Conservation (phyloP, 2,797 vertebrate genomes). For the Buceros bicornis region DNA sequence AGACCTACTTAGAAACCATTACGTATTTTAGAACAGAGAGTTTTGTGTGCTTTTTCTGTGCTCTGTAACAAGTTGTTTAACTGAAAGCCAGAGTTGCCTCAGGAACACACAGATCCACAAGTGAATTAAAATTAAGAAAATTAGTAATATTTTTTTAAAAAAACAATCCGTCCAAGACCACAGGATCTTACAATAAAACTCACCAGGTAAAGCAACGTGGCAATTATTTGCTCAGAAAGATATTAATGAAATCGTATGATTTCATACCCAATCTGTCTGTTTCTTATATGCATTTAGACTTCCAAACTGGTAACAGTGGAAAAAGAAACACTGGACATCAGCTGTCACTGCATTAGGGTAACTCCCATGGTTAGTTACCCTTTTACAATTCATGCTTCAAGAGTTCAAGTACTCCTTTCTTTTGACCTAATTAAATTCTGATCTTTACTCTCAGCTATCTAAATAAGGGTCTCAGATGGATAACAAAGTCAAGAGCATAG, state of each 20-base stretch:
- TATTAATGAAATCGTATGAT: background rate
- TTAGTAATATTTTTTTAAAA: background rate
- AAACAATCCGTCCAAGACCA: background rate
- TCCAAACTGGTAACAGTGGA: background rate
- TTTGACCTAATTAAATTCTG: background rate
- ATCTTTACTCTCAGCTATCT: background rate
- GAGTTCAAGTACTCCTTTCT: background rate
- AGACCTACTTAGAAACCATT: background rate
- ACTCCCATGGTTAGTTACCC: background rate
- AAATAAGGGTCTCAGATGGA: background rate
- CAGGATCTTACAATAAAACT: background rate
- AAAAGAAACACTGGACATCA: background rate
- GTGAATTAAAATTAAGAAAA: background rate
- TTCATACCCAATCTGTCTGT: rapidly evolving
- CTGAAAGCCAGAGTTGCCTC: background rate
- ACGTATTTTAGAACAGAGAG: background rate
- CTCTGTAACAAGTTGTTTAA: background rate
- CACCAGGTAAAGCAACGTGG: rapidly evolving
- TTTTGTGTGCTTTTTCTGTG: background rate
- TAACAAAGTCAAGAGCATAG: rapidly evolving
- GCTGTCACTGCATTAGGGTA: rapidly evolving
- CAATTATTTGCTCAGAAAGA: background rate
- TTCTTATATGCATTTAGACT: background rate
- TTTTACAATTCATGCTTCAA: background rate
- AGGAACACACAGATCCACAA: background rate